Base-by-base conservation (phyloP, 2,797 vertebrate species). In the Champsocephalus esox region DNA sequence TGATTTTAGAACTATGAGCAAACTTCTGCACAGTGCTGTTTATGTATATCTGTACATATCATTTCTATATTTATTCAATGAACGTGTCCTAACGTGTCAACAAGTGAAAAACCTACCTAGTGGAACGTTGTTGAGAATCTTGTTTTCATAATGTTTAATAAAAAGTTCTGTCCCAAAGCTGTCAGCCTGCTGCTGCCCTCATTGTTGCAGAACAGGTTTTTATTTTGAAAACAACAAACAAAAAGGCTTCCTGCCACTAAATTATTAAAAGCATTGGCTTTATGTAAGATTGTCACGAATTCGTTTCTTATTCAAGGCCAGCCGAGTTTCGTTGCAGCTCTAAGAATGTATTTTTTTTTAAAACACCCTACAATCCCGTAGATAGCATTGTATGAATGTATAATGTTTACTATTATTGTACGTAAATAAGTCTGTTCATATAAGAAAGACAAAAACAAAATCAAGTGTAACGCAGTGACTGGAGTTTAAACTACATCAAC, bases 71-170 rank as follows among this genome's bases (percentile, higher is more conserved):
- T 95, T 94, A 94, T 94, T 94, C 91, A 71, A 93, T 90, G 87
- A 92, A 92, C 90, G 90, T 93, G 93, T 94, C 85, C 90, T 89
- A 83, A 91, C 89, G 80, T 94, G 94, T 94, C 92, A 86, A 93
- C 90, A 93, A 94, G 92, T 94, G 84, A 86, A 91, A 92, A 88
- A 61, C 79, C 75, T 78, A 49, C 84, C 61, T 90, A 92, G 92
- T 93, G 92, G 93, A 95, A 91, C 92, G 91, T 94, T 94, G 93
- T 93, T 92, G 90, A 93, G 89, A 93, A 89, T 92, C 87, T 93
- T 95, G 92, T 95, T 95, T 95, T 95, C 93, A 94, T 94, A 95
- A 95, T 93, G 94, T 95, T 95, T 95, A 95, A 95, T 95, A 95
- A 95, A 95, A 95, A 95, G 85, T 93, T 92, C 88, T 95, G 93